Evolutionary conservation across 2,113 vertebrate genomes (phyloP), one percentile per base, ranked within the genome.

Genomic region (Ictalurus furcatus): DNA sequence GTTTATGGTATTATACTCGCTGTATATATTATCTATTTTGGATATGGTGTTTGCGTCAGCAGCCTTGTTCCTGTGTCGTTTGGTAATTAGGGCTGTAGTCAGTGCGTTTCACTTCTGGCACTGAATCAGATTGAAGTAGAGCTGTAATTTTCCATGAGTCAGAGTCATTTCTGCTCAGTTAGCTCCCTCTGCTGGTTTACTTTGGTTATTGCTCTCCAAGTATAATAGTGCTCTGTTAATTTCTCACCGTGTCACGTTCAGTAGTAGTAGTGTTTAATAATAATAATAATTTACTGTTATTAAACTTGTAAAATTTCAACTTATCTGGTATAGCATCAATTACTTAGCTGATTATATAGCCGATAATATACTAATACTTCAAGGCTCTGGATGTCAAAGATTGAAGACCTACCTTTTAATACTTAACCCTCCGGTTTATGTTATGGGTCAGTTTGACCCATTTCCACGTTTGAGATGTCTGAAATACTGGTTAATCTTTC

Each of bases 141-240:
- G 56, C 69, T 59, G 90, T 91, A 85, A 37, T 88, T 91, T 90
- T 89, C 88, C 88, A 90, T 28, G 6, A n/a, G 16, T 48, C 56
- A 67, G 17, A 83, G 16, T 19, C 3, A 79, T 44, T 92, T 37
- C 61, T 86, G 85, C 84, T 78, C 14, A 1, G 67, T 3, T 79
- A 73, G 67, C 88, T 80, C 92, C 93, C 90, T 87, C 95, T 94
- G 78, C 89, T 94, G 94, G 85, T 63, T 3, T 44, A 8, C 1
- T 69, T 21, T 3, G 52, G 21, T 44, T 85, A 91, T 86, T 92
- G 82, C 89, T 78, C 34, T 19, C 23, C 4, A 79, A 16, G 61
- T 3, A n/a, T 78, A 1, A 56, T 30, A 19, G 28, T 6, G 0
- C 17, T 17, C 25, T 54, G 0, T 16, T 52, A 2, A 54, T 54